Evolutionary conservation across 2,888 invertebrate species (phyloP), one percentile per base, ranked within the genome.

Genomic region (Eustalomyia histrio): DNA sequence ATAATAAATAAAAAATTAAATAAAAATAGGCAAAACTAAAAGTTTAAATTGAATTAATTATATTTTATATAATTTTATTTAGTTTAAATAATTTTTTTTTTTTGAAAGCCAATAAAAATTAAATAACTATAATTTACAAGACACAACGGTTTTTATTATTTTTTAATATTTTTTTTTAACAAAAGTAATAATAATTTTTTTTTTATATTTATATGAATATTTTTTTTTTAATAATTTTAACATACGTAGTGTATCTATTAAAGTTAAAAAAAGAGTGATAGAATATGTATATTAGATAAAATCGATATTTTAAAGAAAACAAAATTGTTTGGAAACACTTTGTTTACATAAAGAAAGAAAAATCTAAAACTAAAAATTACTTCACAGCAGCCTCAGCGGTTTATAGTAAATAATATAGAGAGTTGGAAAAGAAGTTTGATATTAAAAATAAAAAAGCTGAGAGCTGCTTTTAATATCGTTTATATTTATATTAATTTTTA

Each of bases 91-190:
- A 29, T 68, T 83, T 74, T 80, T 76, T 67, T 80, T 83, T 67
- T 84, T 84, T 83, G 82, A 71, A 79, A 83, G 83, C 82, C 73
- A 81, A 80, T 84, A 80, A 74, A 86, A 85, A 85, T 86, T 84
- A 75, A 80, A 83, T 64, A 84, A 81, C 75, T 79, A 82, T 74
- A 83, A 83, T 80, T 83, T 83, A 83, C 84, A 83, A 83, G 80
- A 79, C 69, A 69, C 71, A 64, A 68, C 17, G 35, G 18, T 55
- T 55, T 24, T 33, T 55, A 18, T n/a, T n/a, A n/a, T n/a, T n/a
- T n/a, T n/a, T n/a, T n/a, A n/a, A n/a, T n/a, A n/a, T n/a, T 6
- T 55, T 24, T 50, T 65, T 47, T 58, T 81, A 84, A 79, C 65
- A 73, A 71, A 78, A 71, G 65, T 73, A 72, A 80, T 69, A 76